phyloP scores from a whole-genome alignment of 2,888 invertebrate species.

The Cynaeus angustus region DNA sequence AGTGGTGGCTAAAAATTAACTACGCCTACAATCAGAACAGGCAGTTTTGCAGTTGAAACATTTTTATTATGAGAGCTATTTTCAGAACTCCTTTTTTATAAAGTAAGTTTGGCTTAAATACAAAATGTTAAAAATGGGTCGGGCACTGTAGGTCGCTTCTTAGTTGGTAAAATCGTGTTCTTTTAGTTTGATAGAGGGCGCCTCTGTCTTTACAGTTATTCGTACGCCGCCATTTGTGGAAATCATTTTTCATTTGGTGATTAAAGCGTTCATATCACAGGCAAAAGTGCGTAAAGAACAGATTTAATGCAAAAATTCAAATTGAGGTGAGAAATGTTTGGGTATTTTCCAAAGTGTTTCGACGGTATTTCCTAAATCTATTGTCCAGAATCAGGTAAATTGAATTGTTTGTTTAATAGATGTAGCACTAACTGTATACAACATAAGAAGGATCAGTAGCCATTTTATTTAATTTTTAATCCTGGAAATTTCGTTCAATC shows the following conservation, averaged over 20 bases:
- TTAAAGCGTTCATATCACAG: conserved; percentile 61
- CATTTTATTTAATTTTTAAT: conserved; percentile 55
- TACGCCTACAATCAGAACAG: too few relatives aligned
- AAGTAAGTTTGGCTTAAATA: too few relatives aligned
- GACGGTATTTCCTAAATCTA: conserved; percentile 54
- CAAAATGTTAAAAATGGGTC: too few relatives aligned
- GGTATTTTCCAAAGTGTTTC: conserved; percentile 54
- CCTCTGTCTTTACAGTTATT: conserved; percentile 43
- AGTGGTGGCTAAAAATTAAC: too few relatives aligned
- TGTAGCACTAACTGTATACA: conserved; percentile 8
- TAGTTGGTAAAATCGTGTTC: too few relatives aligned
- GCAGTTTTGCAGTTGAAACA: too few relatives aligned
- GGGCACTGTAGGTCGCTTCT: too few relatives aligned
- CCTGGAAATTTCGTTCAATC: conserved; percentile 23
- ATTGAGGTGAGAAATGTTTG: conserved; percentile 55
- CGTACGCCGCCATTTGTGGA: conserved; percentile 55
- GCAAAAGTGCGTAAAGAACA: conserved; percentile 51
- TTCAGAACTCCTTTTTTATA: too few relatives aligned
- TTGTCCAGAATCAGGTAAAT: conserved; percentile 60
- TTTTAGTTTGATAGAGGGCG: too few relatives aligned
- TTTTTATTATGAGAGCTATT: too few relatives aligned
- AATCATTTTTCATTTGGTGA: conserved; percentile 63
- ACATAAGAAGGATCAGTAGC: conserved; percentile 49
- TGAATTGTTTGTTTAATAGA: conserved; percentile 26
- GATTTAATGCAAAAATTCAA: conserved; percentile 50